Evolutionary conservation across 2,888 invertebrate genomes (phyloP), one percentile per base, ranked within the genome.

Genomic region (Didymodactylos carnosus): DNA sequence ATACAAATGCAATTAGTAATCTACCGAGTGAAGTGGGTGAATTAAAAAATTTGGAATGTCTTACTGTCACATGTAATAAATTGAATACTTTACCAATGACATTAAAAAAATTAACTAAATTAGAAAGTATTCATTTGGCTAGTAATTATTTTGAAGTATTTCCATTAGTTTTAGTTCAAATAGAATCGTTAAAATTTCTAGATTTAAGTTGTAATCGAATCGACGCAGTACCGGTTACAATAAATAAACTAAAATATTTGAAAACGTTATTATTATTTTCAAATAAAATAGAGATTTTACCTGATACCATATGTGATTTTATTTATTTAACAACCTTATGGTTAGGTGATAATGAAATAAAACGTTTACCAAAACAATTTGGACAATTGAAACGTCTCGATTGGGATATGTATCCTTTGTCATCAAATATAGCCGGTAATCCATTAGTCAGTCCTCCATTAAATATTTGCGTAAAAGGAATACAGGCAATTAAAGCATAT

Each of bases 401-500:
- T 25, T 74, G 74, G 74, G 10, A 35, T 25, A 39, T 35, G 11
- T 69, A 43, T 40, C 39, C 29, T 41, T 39, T 74, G 19, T 71
- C 74, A 10, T 19, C 74, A 16, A 62, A 74, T 43, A 53, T 74
- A 13, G 74, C 62, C 27, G 71, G 53, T 35, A 74, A 74, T 74
- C 71, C 71, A 19, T 46, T 74, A 23, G 40, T 46, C 25, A 53
- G 53, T 29, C 74, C 74, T 39, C 74, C 74, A 11, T 53, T 43
- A 35, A 39, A 71, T 35, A 53, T 71, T 16, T 74, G 74, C 27
- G 29, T 35, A 41, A n/a, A 62, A 49, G 74, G 74, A 39, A 39
- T 74, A 13, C 23, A 25, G n/a, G 49, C 74, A 14, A 74, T 74
- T 14, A 40, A 29, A 41, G 11, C 2, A 23, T 49, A 23, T 23